Conservation (phyloP, 2,888 invertebrate species). For the Drosophila greeni region DNA sequence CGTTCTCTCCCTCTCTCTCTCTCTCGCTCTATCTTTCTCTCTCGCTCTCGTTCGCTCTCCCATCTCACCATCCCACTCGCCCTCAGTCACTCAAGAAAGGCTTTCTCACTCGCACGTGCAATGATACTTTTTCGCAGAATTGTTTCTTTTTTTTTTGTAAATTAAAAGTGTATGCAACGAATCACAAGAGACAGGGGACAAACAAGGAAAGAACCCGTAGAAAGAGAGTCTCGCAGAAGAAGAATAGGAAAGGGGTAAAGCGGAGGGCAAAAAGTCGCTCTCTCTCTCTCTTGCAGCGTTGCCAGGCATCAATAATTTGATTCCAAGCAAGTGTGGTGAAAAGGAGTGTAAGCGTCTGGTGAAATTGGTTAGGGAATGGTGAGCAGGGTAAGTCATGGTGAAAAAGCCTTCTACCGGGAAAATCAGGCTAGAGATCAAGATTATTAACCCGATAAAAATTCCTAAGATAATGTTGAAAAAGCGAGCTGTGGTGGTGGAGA, state of each 20-base stretch:
- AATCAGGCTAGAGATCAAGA: background rate
- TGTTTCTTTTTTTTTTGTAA: background rate
- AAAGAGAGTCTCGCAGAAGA: constrained; percentile 8
- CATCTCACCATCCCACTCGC: constrained; percentile 20
- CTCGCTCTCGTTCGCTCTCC: constrained; percentile 30
- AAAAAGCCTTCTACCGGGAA: constrained; percentile 1
- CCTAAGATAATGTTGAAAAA: constrained; percentile 7
- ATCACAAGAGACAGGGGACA: constrained; percentile 22
- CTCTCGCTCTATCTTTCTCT: constrained; percentile 22
- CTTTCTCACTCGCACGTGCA: constrained; percentile 26
- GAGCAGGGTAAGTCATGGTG: constrained; percentile 7
- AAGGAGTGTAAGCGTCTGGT: constrained; percentile 1
- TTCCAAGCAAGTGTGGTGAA: background rate
- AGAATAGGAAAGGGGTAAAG: background rate
- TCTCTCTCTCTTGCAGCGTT: background rate
- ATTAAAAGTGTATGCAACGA: constrained; percentile 13
- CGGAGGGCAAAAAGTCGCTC: background rate
- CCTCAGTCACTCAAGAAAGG: constrained; percentile 46
- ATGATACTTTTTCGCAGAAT: constrained; percentile 23
- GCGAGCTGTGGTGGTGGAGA: constrained; percentile 4
- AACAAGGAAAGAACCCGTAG: background rate
- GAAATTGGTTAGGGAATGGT: background rate
- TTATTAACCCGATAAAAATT: constrained; percentile 1
- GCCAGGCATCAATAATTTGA: background rate
- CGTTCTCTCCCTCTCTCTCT: constrained; percentile 50